Base-by-base conservation (phyloP, 2,888 invertebrate species). In the Tortricodes alternella region DNA sequence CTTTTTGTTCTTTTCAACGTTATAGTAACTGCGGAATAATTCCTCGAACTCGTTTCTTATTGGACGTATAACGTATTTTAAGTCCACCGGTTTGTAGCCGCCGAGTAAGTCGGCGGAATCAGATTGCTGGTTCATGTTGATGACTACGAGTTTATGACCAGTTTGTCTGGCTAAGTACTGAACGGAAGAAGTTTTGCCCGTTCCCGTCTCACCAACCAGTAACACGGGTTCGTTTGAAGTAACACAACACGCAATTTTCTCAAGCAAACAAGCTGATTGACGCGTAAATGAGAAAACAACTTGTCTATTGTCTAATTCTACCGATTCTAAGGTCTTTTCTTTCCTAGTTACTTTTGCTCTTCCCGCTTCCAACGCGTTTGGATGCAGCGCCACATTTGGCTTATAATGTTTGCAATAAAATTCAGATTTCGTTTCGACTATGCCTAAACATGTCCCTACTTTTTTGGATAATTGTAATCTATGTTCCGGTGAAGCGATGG, bases 91-190 rank as follows among this genome's bases (percentile, higher is more conserved):
- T 82, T 99, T 99, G 76, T 96, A 97, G 61, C 99, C 99, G 53
- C 99, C 99, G 0, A 99, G 92, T 32, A 99, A 92, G 89, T 99
- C 99, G 0, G 97, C 95, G 6, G 97, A 97, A 84, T 99, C 99
- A 39, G 98, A 99, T 76, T 99, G 99, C 75, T 99, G 99, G 76
- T 99, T 99, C 97, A 99, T 97, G 78, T 99, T 99, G 18, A 99
- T 96, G 0, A 99, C 99, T 23, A 96, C 92, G 23, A 99, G 90
- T 73, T 95, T 96, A 65, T 96, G 95, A 0, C 96, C 95, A 0
- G 96, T 94, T 63, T 95, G 94, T 59, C 94, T 92, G 0, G 99
- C 97, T 51, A 99, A 89, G 82, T 96, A 97, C 78, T 99, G 99
- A 0, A 99, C 94, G 0, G 96, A 94, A 0, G 98, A 97, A 0